A percentile compares a stretch with the other conserved stretches of the same genome.
phyloP scores from a whole-genome alignment of 2,888 invertebrate species.

The Drosophila macrospina region DNA sequence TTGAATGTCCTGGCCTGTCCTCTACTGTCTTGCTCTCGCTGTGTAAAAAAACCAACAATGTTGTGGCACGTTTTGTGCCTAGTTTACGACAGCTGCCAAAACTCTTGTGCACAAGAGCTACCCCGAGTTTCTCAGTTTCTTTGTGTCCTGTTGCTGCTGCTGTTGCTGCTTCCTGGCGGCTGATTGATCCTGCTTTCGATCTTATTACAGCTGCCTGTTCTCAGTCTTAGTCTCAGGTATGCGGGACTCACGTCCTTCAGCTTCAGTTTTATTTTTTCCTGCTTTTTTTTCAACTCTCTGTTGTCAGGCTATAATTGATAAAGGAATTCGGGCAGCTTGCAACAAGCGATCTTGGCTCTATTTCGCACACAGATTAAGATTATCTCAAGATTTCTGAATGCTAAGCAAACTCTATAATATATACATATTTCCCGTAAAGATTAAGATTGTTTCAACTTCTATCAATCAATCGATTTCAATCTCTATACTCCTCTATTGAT shows the following conservation, averaged over 20 bases:
- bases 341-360: neutral
- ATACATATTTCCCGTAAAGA: neutral
- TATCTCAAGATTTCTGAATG: neutral
- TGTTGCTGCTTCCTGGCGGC: constrained; percentile 60
- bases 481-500: no score
- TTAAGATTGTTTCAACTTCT: neutral
- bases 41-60: constrained; percentile 16
- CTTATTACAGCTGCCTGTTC: constrained; percentile 68
- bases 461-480: no score
- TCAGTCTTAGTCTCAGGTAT: constrained; percentile 36
- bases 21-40: neutral
- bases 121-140: constrained; percentile 45
- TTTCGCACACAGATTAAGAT: constrained; percentile 15
- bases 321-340: constrained; percentile 7
- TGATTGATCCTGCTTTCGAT: constrained; percentile 72
- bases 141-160: constrained; percentile 45
- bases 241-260: constrained; percentile 13
- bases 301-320: constrained; percentile 39
- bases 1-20: constrained; percentile 14
- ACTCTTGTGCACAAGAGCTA: constrained; percentile 23
- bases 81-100: constrained; percentile 72
- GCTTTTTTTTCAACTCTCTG: constrained; percentile 1
- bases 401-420: neutral
- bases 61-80: constrained; percentile 60
- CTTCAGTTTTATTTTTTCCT: constrained; percentile 7